Base-by-base conservation (phyloP, 2,797 vertebrate species). In the Poecile montanus region DNA sequence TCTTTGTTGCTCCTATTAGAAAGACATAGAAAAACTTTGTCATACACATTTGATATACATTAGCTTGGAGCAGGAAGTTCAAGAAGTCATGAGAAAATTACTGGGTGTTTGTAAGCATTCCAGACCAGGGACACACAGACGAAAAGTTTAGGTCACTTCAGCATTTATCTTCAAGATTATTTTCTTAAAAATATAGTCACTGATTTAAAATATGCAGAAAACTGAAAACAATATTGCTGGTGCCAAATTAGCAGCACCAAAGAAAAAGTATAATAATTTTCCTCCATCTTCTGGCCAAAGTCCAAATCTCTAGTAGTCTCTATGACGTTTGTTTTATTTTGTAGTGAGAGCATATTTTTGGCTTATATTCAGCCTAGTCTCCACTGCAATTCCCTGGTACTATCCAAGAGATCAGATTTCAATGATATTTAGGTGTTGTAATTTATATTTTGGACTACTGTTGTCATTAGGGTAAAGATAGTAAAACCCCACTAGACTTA, bases 91-190 rank as follows among this genome's bases (percentile, higher is more conserved):
- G 30, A 65, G 23, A 77, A 85, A 74, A 71, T 32, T 16, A 22
- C 0, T 0, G 8, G 1, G 18, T 5, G 7, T 6, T 77, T 56
- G n/a, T 60, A 90, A 44, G 8, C 4, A 10, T 81, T 94, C 17
- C 29, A 66, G 22, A 40, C 12, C 3, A 15, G 14, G 10, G 4
- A 15, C 34, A 36, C 8, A 63, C 1, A 53, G 29, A 22, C 78
- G 50, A 77, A 73, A 93, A 2, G 2, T 45, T 74, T 54, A 36
- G 14, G n/a, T 56, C 0, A 50, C 61, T 79, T 85, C 54, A 65
- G 10, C 25, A 26, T 67, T 88, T 72, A 19, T 30, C 8, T 50
- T 71, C 6, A 10, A 57, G 62, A 21, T 44, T 36, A 13, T 47
- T 74, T 57, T 70, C 51, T 14, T 3, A 8, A 68, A 88, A 81